These are phyloP conservation scores for Empidonax traillii DNA, from an alignment of 2,113 vertebrate genomes.

Conservation along the genomic window DNA sequence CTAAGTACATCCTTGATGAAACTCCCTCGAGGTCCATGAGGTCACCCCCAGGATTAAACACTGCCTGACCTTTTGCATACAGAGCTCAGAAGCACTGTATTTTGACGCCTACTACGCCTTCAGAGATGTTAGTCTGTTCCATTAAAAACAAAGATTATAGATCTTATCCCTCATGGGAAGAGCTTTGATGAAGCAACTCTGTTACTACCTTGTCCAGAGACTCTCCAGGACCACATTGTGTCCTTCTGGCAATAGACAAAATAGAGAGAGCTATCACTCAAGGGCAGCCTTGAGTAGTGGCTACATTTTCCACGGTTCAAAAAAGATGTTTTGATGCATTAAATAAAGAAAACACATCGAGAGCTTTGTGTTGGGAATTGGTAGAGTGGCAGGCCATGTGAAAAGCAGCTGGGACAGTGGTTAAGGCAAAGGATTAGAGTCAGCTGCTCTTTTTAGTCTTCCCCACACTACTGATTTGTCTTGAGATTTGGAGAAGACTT, in stretches of 20 bases:
- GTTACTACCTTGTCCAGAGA: slow-evolving; percentile 28
- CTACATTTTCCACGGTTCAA: background rate
- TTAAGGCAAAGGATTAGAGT: background rate
- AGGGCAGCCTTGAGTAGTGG: background rate
- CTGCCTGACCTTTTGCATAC: background rate
- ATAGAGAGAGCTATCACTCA: slow-evolving; percentile 41
- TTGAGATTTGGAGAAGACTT: background rate
- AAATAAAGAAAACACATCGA: background rate
- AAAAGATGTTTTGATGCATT: background rate
- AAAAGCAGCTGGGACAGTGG: background rate
- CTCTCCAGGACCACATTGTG: background rate
- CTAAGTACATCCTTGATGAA: slow-evolving; percentile 34
- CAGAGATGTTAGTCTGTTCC: background rate
- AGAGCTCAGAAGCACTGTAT: slow-evolving; percentile 8
- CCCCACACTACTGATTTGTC: background rate
- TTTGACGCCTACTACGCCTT: background rate
- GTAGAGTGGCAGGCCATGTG: background rate
- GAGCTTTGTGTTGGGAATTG: background rate
- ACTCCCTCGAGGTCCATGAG: slow-evolving; percentile 17
- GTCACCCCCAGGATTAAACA: slow-evolving; percentile 26
- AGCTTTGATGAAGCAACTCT: slow-evolving; percentile 5
- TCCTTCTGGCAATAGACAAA: slow-evolving; percentile 26
- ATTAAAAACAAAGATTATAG: slow-evolving; percentile 49
- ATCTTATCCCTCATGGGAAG: background rate
- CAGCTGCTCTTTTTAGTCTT: background rate